Evolutionary conservation across 2,888 invertebrate genomes (phyloP).

Genomic region (Plutella xylostella): DNA sequence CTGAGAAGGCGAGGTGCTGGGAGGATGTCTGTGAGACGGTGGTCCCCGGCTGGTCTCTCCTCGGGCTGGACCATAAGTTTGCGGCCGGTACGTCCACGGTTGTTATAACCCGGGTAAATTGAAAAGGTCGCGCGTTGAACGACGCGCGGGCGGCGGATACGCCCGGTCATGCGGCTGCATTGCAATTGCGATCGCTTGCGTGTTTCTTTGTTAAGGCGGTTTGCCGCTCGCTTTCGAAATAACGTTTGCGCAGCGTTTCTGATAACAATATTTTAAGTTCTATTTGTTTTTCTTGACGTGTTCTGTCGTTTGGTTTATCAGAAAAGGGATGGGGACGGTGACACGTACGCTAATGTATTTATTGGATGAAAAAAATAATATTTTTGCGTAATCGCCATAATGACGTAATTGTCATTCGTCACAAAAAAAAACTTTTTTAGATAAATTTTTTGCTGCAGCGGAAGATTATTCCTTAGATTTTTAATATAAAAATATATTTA

Average conservation of each 20-base stretch:
- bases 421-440: neutral
- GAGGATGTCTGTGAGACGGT: slow-evolving; percentile 58
- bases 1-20: slow-evolving; percentile 58
- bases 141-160: slow-evolving; percentile 14
- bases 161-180: no score
- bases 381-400: no score
- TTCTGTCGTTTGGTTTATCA: no score
- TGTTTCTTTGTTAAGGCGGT: slow-evolving; percentile 3
- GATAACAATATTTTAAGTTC: no score
- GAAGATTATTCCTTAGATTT: neutral
- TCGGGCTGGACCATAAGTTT: slow-evolving; percentile 48
- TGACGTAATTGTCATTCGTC: no score
- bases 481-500: neutral
- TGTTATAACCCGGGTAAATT: slow-evolving; percentile 31
- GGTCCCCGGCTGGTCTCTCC: slow-evolving; percentile 52
- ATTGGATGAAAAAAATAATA: no score
- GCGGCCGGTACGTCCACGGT: slow-evolving; percentile 51
- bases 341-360: no score
- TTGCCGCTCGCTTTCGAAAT: slow-evolving; percentile 2
- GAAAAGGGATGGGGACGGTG: no score
- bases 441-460: neutral
- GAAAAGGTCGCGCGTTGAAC: slow-evolving; percentile 15
- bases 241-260: neutral
- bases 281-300: no score
- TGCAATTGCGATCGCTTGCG: slow-evolving; percentile 5